phyloP scores from a whole-genome alignment of 2,888 invertebrate species.

The Dusona sp. region DNA sequence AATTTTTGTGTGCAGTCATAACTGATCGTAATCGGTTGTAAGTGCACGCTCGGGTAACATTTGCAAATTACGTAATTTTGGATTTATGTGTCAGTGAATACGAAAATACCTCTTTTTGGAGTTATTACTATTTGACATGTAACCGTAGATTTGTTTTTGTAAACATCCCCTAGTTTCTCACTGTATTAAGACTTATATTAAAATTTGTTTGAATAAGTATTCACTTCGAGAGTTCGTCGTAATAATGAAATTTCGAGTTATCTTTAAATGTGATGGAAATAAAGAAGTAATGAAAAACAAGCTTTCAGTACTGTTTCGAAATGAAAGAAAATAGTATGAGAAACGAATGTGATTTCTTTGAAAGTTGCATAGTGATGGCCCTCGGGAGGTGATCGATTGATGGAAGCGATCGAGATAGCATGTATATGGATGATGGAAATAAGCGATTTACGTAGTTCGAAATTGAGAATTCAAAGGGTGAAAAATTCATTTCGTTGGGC shows the following conservation, averaged over 20 bases:
- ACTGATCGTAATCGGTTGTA: too few species aligned
- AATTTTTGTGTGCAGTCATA: too few species aligned
- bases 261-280: background rate
- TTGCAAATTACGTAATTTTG: too few species aligned
- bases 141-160: too few species aligned
- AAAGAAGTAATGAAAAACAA: background rate
- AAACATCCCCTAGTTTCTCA: background rate
- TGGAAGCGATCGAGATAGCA: background rate
- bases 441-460: background rate
- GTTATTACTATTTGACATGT: background rate
- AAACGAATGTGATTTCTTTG: background rate
- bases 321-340: background rate
- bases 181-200: background rate
- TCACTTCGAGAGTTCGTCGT: background rate
- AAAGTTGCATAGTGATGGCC: background rate
- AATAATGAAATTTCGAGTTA: background rate
- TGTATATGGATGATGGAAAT: slow-evolving; percentile 2
- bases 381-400: slow-evolving; percentile 25
- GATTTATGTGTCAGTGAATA: background rate
- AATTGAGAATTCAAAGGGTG: slow-evolving; percentile 8
- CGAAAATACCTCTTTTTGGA: background rate
- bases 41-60: too few species aligned
- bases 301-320: background rate
- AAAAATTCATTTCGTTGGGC: slow-evolving; percentile 50
- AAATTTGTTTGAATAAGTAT: background rate